phyloP scores from a whole-genome alignment of 2,797 vertebrate species.

The Geotrypetes seraphini region DNA sequence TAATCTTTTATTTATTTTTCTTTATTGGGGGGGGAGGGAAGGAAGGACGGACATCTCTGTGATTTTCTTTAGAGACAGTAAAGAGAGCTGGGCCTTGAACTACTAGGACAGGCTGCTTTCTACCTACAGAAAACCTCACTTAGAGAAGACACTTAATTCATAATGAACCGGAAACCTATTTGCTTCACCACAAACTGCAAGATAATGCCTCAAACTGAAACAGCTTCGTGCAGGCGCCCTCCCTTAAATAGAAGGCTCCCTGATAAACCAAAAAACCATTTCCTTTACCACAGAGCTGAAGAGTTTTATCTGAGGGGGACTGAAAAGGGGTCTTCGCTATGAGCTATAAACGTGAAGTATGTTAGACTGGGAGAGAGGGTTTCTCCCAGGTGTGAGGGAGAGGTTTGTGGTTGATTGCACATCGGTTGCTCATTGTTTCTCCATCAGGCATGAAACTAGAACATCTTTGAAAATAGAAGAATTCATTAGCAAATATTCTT shows the following conservation, averaged over 20 bases:
- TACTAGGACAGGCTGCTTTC: neutral
- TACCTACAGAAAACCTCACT: neutral
- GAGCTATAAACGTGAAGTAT: neutral
- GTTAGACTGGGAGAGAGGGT: too few species aligned
- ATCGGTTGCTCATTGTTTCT: too few species aligned
- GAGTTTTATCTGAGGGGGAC: neutral
- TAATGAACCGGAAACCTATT: neutral
- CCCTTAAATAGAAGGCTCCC: neutral
- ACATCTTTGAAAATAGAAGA: too few species aligned
- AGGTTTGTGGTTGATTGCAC: too few species aligned
- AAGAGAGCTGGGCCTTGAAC: too few species aligned
- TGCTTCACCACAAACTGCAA: neutral
- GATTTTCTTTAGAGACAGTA: too few species aligned
- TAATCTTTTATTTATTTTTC: too few species aligned
- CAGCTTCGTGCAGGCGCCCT: neutral
- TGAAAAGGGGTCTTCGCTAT: slow-evolving; percentile 5
- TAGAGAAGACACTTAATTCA: neutral
- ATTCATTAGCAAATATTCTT: too few species aligned
- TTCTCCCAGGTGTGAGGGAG: too few species aligned
- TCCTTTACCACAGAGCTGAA: neutral
- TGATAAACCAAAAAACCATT: neutral
- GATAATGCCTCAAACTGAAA: neutral
- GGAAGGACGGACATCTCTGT: too few species aligned
- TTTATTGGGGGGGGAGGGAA: too few species aligned
- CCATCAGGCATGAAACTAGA: too few species aligned